phyloP scores from a whole-genome alignment of 2,797 vertebrate genomes.

The Oreortyx pictus region DNA sequence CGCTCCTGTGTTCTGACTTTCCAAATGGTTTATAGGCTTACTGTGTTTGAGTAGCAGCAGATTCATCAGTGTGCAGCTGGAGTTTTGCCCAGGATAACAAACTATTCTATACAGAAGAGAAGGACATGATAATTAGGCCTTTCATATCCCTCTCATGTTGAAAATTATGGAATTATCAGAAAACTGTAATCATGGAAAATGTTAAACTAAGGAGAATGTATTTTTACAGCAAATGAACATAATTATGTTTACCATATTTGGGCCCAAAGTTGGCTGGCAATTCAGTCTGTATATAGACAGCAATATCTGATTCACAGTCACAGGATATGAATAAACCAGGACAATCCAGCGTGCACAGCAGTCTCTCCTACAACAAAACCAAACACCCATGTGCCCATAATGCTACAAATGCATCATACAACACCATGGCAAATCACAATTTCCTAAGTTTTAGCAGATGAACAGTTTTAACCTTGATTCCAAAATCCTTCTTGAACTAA shows the following conservation, averaged over 20 bases:
- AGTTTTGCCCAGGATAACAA: slow-evolving; percentile 72
- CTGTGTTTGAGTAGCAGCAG: slow-evolving; percentile 48
- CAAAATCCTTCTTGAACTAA: neutral
- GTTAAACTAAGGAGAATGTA: slow-evolving; percentile 63
- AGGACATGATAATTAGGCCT: slow-evolving; percentile 66
- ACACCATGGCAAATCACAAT: neutral
- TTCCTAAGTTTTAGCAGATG: neutral
- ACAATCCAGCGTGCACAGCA: slow-evolving; percentile 48
- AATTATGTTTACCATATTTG: slow-evolving; percentile 74
- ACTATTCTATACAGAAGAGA: slow-evolving; percentile 42
- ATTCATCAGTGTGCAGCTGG: slow-evolving; percentile 68
- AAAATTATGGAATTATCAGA: slow-evolving; percentile 73
- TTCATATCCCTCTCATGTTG: slow-evolving; percentile 62
- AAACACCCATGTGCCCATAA: slow-evolving; percentile 9
- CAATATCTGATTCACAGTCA: slow-evolving; percentile 72
- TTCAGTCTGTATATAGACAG: slow-evolving; percentile 61
- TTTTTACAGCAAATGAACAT: slow-evolving; percentile 70
- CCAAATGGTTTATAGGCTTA: neutral
- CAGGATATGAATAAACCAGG: slow-evolving; percentile 71
- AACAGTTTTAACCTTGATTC: neutral
- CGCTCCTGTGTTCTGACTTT: neutral
- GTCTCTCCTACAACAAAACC: slow-evolving; percentile 32
- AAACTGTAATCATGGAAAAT: slow-evolving; percentile 72
- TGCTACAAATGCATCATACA: neutral
- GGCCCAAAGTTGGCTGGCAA: slow-evolving; percentile 55